phyloP scores from a whole-genome alignment of 2,113 vertebrate genomes.

The Pao palembangensis region DNA sequence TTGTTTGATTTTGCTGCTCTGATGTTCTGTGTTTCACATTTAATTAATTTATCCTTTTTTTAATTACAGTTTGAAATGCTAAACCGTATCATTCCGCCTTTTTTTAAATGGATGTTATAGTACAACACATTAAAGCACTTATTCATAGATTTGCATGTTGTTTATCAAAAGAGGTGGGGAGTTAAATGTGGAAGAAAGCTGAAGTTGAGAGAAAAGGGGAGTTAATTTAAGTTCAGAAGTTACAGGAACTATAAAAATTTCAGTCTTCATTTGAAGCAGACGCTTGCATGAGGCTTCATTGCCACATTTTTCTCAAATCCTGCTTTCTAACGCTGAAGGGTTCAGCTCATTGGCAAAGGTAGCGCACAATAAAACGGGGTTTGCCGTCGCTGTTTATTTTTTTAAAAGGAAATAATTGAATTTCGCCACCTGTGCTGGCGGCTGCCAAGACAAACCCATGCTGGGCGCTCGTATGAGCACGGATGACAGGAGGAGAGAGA shows the following conservation, averaged over 20 bases:
- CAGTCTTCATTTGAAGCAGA: too few relatives aligned
- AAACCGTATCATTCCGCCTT: slow-evolving; percentile 28
- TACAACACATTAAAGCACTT: not conserved
- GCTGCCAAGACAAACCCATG: slow-evolving; percentile 18
- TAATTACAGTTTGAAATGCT: slow-evolving; percentile 54
- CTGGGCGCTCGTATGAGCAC: slow-evolving; percentile 5
- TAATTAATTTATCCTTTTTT: slow-evolving; percentile 73
- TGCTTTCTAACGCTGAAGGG: too few relatives aligned
- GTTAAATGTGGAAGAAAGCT: too few relatives aligned
- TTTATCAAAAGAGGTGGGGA: too few relatives aligned
- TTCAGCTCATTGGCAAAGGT: not conserved
- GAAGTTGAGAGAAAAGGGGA: too few relatives aligned
- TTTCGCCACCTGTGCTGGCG: slow-evolving; percentile 38
- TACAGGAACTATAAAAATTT: too few relatives aligned
- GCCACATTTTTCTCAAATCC: too few relatives aligned
- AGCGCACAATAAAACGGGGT: slow-evolving; percentile 9
- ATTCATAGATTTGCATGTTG: not conserved
- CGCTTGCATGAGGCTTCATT: too few relatives aligned
- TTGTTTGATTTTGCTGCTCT: slow-evolving; percentile 58
- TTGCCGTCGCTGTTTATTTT: not conserved
- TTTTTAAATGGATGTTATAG: slow-evolving; percentile 6
- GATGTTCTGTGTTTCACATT: slow-evolving; percentile 61
- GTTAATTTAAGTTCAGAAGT: too few relatives aligned
- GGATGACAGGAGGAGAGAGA: slow-evolving; percentile 13
- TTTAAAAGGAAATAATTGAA: not conserved